Evolutionary conservation across 2,113 vertebrate genomes (phyloP).

Genomic region (Ovis aries): DNA sequence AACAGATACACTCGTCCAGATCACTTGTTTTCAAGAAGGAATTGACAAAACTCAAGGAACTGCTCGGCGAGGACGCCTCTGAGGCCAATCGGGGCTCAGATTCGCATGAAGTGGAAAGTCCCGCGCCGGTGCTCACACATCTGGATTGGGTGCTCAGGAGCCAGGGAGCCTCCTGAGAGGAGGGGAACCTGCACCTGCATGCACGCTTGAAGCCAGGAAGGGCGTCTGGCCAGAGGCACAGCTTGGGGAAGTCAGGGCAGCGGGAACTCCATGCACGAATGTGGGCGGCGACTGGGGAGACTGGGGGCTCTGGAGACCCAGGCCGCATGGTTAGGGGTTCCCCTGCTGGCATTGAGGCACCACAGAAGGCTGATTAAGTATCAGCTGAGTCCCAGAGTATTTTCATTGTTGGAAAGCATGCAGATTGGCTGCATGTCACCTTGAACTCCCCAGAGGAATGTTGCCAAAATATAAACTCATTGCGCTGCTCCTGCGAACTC

Average conservation of each 20-base stretch:
- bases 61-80: neutral
- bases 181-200: neutral
- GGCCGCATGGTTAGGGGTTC: neutral
- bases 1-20: neutral
- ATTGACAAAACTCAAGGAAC: neutral
- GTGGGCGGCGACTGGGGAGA: rapidly evolving
- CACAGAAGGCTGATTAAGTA: neutral
- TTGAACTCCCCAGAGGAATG: neutral
- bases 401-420: neutral
- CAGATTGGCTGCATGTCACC: neutral
- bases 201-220: neutral
- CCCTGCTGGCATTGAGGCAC: rapidly evolving
- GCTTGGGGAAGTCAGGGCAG: neutral
- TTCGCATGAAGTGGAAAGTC: neutral
- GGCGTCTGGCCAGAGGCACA: neutral
- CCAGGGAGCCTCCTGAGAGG: neutral
- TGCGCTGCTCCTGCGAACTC: rapidly evolving
- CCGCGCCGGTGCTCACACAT: rapidly evolving
- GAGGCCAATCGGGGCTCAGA: neutral
- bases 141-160: neutral
- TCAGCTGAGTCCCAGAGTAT: neutral
- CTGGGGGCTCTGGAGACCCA: neutral
- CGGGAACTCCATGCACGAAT: neutral
- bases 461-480: neutral
- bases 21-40: neutral